A percentile compares a stretch with the other conserved stretches of the same genome.
These are phyloP conservation scores for Anaspis maculata DNA, from an alignment of 2,888 invertebrate species.

Conservation along the genomic window DNA sequence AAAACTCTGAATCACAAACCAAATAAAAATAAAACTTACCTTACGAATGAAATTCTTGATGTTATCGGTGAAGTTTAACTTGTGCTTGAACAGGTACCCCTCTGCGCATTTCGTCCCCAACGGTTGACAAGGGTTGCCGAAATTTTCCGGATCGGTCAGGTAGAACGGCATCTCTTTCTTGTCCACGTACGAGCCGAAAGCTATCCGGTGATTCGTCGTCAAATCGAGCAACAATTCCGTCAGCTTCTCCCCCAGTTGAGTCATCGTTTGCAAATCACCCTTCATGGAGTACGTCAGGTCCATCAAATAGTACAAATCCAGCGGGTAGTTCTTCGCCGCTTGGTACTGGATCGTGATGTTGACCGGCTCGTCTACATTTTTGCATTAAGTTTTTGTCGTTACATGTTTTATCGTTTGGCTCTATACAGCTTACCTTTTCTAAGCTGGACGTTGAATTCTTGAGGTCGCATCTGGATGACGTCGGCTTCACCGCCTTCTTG, in stretches of 20 bases:
- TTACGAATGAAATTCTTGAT: slow-evolving; percentile 44
- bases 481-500: slow-evolving; percentile 38
- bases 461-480: slow-evolving; percentile 60
- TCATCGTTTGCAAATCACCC: slow-evolving; percentile 74
- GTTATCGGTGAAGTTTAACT: slow-evolving; percentile 55
- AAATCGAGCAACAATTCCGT: slow-evolving; percentile 52
- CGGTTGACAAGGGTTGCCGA: slow-evolving; percentile 55
- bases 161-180: slow-evolving; percentile 70
- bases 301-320: slow-evolving; percentile 87
- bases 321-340: slow-evolving; percentile 74
- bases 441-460: slow-evolving; percentile 50
- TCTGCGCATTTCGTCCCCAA: slow-evolving; percentile 58
- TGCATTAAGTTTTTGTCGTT: slow-evolving; percentile 1
- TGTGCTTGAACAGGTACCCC: slow-evolving; percentile 76
- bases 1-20: no score
- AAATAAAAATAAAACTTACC: no score
- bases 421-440: slow-evolving; percentile 36
- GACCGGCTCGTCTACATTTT: slow-evolving; percentile 39
- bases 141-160: slow-evolving; percentile 40
- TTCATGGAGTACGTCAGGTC: slow-evolving; percentile 86
- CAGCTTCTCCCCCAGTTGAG: slow-evolving; percentile 54
- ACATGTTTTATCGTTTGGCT: neutral
- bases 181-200: slow-evolving; percentile 71
- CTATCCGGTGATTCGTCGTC: slow-evolving; percentile 65
- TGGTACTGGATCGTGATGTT: slow-evolving; percentile 58